Evolutionary conservation across 2,113 vertebrate genomes (phyloP).

Genomic region (Alces alces): DNA sequence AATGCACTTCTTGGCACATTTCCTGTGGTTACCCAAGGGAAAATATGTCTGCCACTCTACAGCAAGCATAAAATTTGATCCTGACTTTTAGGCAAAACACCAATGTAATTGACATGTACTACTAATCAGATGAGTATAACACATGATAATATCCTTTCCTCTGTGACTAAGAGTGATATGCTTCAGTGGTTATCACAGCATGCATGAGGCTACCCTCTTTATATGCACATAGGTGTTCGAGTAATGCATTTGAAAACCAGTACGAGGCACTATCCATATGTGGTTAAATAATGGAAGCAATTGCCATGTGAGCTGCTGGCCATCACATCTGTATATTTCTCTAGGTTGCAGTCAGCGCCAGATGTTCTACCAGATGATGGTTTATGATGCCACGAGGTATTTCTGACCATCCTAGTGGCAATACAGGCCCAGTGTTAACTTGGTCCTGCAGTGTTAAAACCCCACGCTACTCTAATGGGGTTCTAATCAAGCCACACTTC

Average conservation of each 20-base stretch:
- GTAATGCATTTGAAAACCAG: background rate
- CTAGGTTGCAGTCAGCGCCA: background rate
- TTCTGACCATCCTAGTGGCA: background rate
- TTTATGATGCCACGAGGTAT: conserved; percentile 26
- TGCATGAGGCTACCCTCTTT: background rate
- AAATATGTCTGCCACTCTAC: conserved; percentile 10
- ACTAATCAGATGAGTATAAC: conserved; percentile 50
- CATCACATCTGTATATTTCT: conserved; percentile 31
- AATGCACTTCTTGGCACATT: conserved; percentile 12
- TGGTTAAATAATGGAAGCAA: conserved; percentile 29
- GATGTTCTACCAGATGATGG: conserved; percentile 40
- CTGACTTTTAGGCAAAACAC: conserved; percentile 28
- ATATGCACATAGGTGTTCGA: background rate
- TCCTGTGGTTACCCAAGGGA: conserved; percentile 24
- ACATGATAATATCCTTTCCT: conserved; percentile 42
- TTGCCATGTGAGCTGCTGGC: background rate
- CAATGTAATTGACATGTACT: conserved; percentile 52
- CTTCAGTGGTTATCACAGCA: conserved; percentile 19
- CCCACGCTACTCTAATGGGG: background rate
- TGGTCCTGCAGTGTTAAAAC: background rate
- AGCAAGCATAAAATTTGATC: conserved; percentile 9
- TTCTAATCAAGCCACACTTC: background rate
- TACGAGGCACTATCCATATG: background rate
- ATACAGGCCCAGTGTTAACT: background rate
- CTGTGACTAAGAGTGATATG: conserved; percentile 33